Evolutionary conservation across 2,113 vertebrate genomes (phyloP).

Genomic region (Planiliza haematocheilus): DNA sequence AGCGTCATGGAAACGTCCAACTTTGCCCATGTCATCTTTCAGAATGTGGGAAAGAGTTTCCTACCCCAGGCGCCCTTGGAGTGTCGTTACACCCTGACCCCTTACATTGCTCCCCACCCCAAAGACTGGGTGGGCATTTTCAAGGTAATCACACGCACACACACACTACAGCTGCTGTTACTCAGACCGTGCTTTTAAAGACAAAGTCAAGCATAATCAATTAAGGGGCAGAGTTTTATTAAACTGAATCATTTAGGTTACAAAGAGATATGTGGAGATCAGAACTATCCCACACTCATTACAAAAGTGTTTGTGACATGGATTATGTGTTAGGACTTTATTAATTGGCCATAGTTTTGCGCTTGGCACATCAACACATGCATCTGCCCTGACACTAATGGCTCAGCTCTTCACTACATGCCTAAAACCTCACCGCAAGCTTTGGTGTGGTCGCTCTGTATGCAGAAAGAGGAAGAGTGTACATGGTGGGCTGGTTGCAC

Average conservation of each 20-base stretch:
- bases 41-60: constrained; percentile 98
- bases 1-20: constrained; percentile 92
- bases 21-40: constrained; percentile 99
- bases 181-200: constrained; percentile 24
- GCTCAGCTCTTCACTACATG: constrained; percentile 50
- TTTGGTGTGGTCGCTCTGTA: constrained; percentile 70
- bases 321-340: constrained; percentile 52
- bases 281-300: constrained; percentile 31
- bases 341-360: constrained; percentile 59
- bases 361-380: constrained; percentile 55
- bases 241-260: constrained; percentile 17
- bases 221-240: constrained; percentile 10
- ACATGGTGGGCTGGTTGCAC: constrained; percentile 61
- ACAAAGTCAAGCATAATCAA: neutral
- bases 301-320: constrained; percentile 42
- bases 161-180: constrained; percentile 19
- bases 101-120: constrained; percentile 91
- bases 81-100: constrained; percentile 94
- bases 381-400: constrained; percentile 56
- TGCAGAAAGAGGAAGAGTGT: constrained; percentile 62
- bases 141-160: constrained; percentile 85
- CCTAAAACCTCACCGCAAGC: constrained; percentile 56
- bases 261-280: constrained; percentile 13
- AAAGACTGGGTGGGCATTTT: constrained; percentile 99
- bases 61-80: constrained; percentile 94